Percentiles rank a stretch among this genome's conserved stretches.
These are phyloP conservation scores for Luffia ferchaultella DNA, from an alignment of 2,888 invertebrate genomes.

Conservation along the genomic window DNA sequence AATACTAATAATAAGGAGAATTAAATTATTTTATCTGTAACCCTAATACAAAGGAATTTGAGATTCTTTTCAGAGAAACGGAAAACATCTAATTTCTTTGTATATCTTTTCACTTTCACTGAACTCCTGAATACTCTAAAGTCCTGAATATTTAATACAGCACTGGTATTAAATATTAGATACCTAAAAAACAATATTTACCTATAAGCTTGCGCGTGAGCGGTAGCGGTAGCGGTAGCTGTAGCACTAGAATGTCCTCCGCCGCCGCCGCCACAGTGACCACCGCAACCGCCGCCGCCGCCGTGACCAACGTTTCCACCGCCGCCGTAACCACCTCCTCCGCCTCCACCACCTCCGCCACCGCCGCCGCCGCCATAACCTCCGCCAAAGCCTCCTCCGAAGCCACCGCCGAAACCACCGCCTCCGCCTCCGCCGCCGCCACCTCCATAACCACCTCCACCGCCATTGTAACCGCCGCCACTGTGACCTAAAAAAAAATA, in stretches of 20 bases:
- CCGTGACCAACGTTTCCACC: constrained; percentile 14
- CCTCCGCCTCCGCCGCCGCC: constrained; percentile 13
- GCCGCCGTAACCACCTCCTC: constrained; percentile 16
- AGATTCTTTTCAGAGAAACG: too few relatives aligned
- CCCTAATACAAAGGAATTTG: neutral
- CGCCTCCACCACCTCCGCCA: constrained; percentile 18
- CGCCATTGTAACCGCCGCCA: constrained; percentile 16
- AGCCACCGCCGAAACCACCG: constrained; percentile 15
- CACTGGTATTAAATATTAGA: neutral
- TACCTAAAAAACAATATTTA: neutral
- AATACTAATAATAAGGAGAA: neutral
- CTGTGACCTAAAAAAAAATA: too few relatives aligned
- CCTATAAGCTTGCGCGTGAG: constrained; percentile 17
- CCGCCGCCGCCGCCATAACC: constrained; percentile 17
- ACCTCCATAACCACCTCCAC: constrained; percentile 10
- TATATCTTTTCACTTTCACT: too few relatives aligned
- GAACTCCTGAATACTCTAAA: too few relatives aligned
- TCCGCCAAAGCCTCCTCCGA: constrained; percentile 17
- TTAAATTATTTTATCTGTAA: neutral
- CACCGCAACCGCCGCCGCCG: constrained; percentile 13
- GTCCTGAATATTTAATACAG: neutral
- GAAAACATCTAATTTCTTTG: too few relatives aligned
- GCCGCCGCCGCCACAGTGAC: constrained; percentile 12
- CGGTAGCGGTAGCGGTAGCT: constrained; percentile 30
- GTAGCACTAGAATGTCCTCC: constrained; percentile 15